Evolutionary conservation across 2,797 vertebrate genomes (phyloP).

Genomic region (Alauda arvensis): DNA sequence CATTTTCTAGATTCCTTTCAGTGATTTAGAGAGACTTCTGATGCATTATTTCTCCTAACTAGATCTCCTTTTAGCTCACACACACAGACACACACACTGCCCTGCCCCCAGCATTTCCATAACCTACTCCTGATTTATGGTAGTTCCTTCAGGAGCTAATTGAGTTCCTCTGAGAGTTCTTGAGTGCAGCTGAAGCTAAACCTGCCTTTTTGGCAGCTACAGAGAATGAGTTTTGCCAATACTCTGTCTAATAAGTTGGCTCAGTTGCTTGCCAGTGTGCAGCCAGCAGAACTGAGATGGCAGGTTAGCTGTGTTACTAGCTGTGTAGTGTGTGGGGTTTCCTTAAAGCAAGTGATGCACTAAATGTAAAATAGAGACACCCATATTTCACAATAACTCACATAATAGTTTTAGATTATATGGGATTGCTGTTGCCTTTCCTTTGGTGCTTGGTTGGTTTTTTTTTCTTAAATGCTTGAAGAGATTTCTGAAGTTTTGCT

Average conservation of each 20-base stretch:
- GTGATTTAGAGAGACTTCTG: neutral
- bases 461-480: constrained; percentile 30
- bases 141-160: constrained; percentile 10
- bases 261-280: neutral
- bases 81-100: accelerated
- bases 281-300: neutral
- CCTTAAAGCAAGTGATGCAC: neutral
- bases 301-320: neutral
- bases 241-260: constrained; percentile 19
- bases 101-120: neutral
- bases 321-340: neutral
- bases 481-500: constrained; percentile 7
- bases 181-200: neutral
- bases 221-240: neutral
- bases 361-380: neutral
- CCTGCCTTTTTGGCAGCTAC: constrained; percentile 9
- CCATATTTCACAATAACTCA: neutral
- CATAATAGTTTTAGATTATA: neutral
- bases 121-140: neutral
- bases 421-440: constrained; percentile 40
- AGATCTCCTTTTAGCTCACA: neutral
- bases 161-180: neutral
- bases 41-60: neutral
- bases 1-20: neutral
- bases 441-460: neutral